A percentile compares a stretch with the other conserved stretches of the same genome.
Conservation (phyloP, 2,888 invertebrate genomes). For the Erebia ligea region DNA sequence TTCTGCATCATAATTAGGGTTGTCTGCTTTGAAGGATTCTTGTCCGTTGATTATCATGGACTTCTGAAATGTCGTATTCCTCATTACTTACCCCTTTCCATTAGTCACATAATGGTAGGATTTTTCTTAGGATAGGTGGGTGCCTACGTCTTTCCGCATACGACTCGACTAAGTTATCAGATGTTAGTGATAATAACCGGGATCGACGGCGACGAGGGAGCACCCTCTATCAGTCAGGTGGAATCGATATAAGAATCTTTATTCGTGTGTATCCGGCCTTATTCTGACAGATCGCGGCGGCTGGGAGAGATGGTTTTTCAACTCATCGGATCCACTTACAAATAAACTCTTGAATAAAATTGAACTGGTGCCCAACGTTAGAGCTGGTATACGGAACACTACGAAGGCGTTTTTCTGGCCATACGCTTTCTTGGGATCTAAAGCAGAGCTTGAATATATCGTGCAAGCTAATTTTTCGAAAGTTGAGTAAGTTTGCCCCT, state of each 20-base stretch:
- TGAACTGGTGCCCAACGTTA: slow-evolving; percentile 86
- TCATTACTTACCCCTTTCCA: too few relatives aligned
- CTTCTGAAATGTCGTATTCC: too few relatives aligned
- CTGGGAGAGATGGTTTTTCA: slow-evolving; percentile 89
- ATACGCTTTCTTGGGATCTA: slow-evolving; percentile 90
- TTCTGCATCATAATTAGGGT: too few relatives aligned
- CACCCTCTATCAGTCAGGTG: background rate
- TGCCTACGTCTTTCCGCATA: too few relatives aligned
- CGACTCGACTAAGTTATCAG: too few relatives aligned
- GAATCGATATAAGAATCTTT: background rate
- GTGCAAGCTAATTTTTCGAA: slow-evolving; percentile 88
- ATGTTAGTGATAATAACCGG: too few relatives aligned
- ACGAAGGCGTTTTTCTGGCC: slow-evolving; percentile 90
- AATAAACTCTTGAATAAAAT: slow-evolving; percentile 85
- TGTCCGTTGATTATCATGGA: too few relatives aligned
- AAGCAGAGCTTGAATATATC: slow-evolving; percentile 87
- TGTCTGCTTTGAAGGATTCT: too few relatives aligned
- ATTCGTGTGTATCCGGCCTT: background rate
- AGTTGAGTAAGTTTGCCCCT: slow-evolving; percentile 53
- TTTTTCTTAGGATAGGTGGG: too few relatives aligned
- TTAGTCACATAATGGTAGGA: too few relatives aligned
- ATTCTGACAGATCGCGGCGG: slow-evolving; percentile 85
- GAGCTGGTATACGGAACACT: slow-evolving; percentile 88
- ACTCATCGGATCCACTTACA: slow-evolving; percentile 86
- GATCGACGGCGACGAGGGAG: too few relatives aligned